Base-by-base conservation (phyloP, 2,797 vertebrate genomes). In the Sebastes minor region DNA sequence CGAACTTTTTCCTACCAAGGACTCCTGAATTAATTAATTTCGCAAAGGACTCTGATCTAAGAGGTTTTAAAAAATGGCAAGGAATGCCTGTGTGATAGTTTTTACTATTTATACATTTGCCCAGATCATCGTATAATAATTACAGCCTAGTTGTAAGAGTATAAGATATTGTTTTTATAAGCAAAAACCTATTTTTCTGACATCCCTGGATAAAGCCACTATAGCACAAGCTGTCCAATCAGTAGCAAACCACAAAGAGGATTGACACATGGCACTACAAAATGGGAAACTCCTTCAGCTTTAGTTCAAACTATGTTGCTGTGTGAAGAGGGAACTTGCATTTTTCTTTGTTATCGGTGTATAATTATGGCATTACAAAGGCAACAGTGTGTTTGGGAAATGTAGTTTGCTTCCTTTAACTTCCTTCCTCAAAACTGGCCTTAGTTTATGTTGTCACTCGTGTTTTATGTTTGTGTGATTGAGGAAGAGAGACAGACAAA, bases 371-470 rank as follows among this genome's bases (percentile, higher is more conserved):
- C 27, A 67, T 72, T 75, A 80, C 46, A 79, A 71, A 71, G 56
- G 65, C 59, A 52, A 78, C 57, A 42, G 38, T 64, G 52, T 85
- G 81, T 88, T 88, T 83, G 74, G 59, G 52, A 81, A 76, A 80
- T 84, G 70, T 82, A 76, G 35, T 83, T 86, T 88, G 82, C 80
- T 90, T 91, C 74, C 74, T 90, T 77, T 88, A 77, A 73, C 78
- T 87, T 90, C 85, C 78, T 88, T 91, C 85, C 87, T 93, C 62
- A 77, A 91, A 94, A 95, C 93, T 94, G 94, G 96, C 95, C 95
- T 96, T 94, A 95, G 94, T 91, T 92, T 64, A 83, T 76, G 77
- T 91, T 84, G 78, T 90, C 71, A 76, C 49, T 52, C 32, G 60
- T 90, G 79, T 88, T 86, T 92, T 74, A 49, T 81, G 80, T 86